Conservation (phyloP, 2,797 vertebrate species). For the Anableps anableps region DNA sequence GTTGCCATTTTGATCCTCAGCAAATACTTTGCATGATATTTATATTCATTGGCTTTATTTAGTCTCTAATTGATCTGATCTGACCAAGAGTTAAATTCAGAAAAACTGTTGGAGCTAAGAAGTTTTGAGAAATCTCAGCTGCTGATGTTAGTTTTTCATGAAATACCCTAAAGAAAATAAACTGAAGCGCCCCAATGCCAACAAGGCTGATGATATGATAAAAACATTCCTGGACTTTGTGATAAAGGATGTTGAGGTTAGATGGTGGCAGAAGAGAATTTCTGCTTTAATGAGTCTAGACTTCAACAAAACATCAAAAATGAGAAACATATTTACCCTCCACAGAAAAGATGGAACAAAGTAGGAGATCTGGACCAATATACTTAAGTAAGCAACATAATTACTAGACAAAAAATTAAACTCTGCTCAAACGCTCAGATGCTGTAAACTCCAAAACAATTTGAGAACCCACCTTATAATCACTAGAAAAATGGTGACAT, state of each 20-base stretch:
- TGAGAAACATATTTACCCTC: background rate
- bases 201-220: background rate
- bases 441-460: background rate
- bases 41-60: background rate
- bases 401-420: background rate
- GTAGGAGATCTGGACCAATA: background rate
- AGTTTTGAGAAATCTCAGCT: background rate
- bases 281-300: background rate
- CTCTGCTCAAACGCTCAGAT: background rate
- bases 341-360: background rate
- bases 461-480: background rate
- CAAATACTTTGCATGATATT: background rate
- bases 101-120: background rate
- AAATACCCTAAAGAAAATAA: background rate
- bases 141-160: constrained; percentile 1
- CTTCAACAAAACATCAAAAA: background rate
- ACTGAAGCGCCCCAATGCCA: background rate
- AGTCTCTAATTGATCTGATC: background rate
- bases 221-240: background rate
- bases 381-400: background rate
- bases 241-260: background rate
- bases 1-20: background rate
- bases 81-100: background rate
- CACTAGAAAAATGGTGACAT: background rate
- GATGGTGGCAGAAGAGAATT: background rate